Percentiles rank a stretch among this genome's conserved stretches.
Conservation (phyloP, 2,113 vertebrate genomes). For the Paramormyrops kingsleyae region DNA sequence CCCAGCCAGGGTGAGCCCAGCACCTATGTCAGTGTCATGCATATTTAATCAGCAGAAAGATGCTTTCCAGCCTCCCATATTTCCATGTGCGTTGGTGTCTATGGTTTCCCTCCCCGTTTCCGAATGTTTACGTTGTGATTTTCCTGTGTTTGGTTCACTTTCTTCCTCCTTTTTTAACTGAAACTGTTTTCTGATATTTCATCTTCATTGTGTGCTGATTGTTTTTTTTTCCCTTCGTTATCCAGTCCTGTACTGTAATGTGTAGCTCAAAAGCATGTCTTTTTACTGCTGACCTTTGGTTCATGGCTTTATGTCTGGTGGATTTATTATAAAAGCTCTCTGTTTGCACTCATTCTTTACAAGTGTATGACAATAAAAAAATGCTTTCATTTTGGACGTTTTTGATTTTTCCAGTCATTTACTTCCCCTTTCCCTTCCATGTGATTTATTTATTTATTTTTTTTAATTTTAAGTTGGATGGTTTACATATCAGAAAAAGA, state of each 20-base stretch:
- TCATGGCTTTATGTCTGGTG: constrained; percentile 64
- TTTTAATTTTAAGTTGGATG: constrained; percentile 36
- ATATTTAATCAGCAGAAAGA: constrained; percentile 58
- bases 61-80: constrained; percentile 47
- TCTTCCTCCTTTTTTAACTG: constrained; percentile 33
- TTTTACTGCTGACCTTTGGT: constrained; percentile 66
- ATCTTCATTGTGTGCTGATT: constrained; percentile 37
- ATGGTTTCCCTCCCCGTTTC: constrained; percentile 39
- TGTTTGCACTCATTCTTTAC: constrained; percentile 69
- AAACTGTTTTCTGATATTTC: constrained; percentile 34
- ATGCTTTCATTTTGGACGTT: constrained; percentile 66
- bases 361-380: constrained; percentile 70
- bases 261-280: constrained; percentile 63
- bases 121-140: constrained; percentile 58
- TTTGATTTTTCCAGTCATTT: constrained; percentile 54
- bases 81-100: constrained; percentile 25
- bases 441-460: constrained; percentile 44
- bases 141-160: constrained; percentile 30
- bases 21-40: constrained; percentile 55
- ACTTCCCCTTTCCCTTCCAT: constrained; percentile 44
- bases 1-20: constrained; percentile 37
- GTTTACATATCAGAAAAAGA: neutral
- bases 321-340: constrained; percentile 57
- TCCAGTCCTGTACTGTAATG: constrained; percentile 59
- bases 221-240: constrained; percentile 48